Base-by-base conservation (phyloP, 2,113 vertebrate genomes). In the Pelodiscus sinensis region DNA sequence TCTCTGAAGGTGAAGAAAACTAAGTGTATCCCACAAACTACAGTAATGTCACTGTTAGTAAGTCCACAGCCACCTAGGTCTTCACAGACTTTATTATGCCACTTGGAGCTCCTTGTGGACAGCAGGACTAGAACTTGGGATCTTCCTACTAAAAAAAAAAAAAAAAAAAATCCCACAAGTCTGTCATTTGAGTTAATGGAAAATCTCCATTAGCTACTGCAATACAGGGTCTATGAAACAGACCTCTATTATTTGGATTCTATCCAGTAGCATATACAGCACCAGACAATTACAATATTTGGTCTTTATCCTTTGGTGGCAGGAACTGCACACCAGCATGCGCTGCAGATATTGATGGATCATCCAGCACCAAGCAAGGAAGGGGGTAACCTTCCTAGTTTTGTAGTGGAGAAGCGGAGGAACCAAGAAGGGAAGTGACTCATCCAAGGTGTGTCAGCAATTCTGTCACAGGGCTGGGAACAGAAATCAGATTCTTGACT, bases 391-490 rank as follows among this genome's bases (percentile, higher is more conserved):
- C 57, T 22, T 44, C 57, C n/a, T 31, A 22, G 50, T 38, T 90
- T 82, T 80, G 15, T 2, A 2, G 4, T 75, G 27, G 29, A 50
- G 12, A 71, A 81, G 78, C 51, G 29, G n/a, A 60, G 50, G 52
- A 9, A 18, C 62, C 29, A 6, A n/a, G 31, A 44, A n/a, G 52
- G 73, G 44, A 50, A 29, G 38, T 89, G 90, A 18, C 77, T 81
- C 38, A 10, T 8, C 7, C 10, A 3, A 22, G 83, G 14, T 15
- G 50, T 65, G 31, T 81, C 65, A 0, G 0, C 3, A 52, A 13
- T 11, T 2, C 3, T 27, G 31, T 14, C 84, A 22, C 3, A 62
- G 52, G 38, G 38, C 86, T 85, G 79, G 89, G 57, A 87, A 62
- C 22, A 54, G 73, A 51, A 81, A 1, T 38, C 2, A 4, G 51